phyloP scores from a whole-genome alignment of 2,888 invertebrate species.

The Nymphalis c-album region DNA sequence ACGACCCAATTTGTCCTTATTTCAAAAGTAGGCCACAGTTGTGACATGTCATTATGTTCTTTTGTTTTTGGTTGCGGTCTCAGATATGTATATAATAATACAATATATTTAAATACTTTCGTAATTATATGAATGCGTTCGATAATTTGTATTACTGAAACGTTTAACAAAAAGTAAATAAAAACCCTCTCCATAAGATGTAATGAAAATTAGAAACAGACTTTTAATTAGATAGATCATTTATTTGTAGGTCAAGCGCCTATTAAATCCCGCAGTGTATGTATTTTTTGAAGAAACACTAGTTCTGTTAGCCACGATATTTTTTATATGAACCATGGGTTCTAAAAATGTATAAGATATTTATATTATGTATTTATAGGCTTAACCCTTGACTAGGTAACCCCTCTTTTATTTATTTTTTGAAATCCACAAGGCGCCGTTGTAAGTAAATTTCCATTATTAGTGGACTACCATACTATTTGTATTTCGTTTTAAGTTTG shows the following conservation, averaged over 20 bases:
- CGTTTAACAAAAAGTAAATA: too few relatives aligned
- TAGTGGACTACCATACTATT: too few relatives aligned
- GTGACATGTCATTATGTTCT: constrained; percentile 41
- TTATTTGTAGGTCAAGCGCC: constrained; percentile 21
- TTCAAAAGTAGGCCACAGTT: constrained; percentile 52
- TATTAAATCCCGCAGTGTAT: constrained; percentile 12
- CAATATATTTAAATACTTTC: background rate
- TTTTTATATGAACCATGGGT: too few relatives aligned
- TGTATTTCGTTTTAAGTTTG: background rate
- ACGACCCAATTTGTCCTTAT: constrained; percentile 54
- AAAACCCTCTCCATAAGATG: too few relatives aligned
- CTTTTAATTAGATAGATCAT: background rate
- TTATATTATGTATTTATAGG: background rate
- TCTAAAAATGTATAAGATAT: too few relatives aligned
- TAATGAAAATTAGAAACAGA: background rate
- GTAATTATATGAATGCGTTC: background rate
- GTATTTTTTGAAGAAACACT: constrained; percentile 21
- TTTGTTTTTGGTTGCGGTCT: constrained; percentile 30
- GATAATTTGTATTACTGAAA: too few relatives aligned
- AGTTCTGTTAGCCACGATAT: constrained; percentile 36
- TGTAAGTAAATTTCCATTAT: too few relatives aligned
- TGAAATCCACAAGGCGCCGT: too few relatives aligned
- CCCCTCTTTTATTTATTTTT: too few relatives aligned
- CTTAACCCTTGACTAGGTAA: too few relatives aligned
- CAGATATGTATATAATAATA: background rate